Base-by-base conservation (phyloP, 2,888 invertebrate genomes). In the Pollenia amentaria region DNA sequence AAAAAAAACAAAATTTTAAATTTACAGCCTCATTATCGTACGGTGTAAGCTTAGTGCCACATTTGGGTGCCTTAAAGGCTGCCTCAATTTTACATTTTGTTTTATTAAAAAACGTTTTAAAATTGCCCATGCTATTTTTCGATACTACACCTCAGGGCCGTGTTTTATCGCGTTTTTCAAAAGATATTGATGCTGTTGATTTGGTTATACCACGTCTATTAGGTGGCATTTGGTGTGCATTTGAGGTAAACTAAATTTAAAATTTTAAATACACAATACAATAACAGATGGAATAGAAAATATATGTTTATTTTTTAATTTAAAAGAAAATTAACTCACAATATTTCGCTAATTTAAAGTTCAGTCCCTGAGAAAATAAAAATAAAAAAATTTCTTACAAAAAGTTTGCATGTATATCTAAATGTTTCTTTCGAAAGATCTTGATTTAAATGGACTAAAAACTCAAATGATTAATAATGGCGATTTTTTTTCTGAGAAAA, bases 111-210 rank as follows among this genome's bases (percentile, higher is more conserved):
- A 93, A 93, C 87, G 92, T 95, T 77, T 89, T 95, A 70, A 92
- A 93, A 88, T 92, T 93, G 42, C 95, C 95, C 9, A 91, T 95
- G 91, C 90, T 92, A 77, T 95, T 95, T 92, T 95, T 94, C 90
- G 95, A 95, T 90, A 94, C 94, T 46, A 95, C 95, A 55, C 95
- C 95, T 38, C 88, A 93, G 57, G 95, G 95, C 88, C 93, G 95
- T 72, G 94, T 95, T 87, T 92, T 95, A 82, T 93, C 94, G 77
- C 91, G 94, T 44, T 94, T 93, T 89, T 93, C 93, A 3, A 92
- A 92, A 90, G 94, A 94, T 89, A 89, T 93, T 72, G 92, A 94
- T 83, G 89, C 90, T 18, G n/a, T 93, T 42, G 94, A 94, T 89
- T 89, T 88, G 73, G 88, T 88, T 42, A 84, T 94, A 76, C 93